These are phyloP conservation scores for Noctua janthe DNA, from an alignment of 2,888 invertebrate species.

Conservation along the genomic window DNA sequence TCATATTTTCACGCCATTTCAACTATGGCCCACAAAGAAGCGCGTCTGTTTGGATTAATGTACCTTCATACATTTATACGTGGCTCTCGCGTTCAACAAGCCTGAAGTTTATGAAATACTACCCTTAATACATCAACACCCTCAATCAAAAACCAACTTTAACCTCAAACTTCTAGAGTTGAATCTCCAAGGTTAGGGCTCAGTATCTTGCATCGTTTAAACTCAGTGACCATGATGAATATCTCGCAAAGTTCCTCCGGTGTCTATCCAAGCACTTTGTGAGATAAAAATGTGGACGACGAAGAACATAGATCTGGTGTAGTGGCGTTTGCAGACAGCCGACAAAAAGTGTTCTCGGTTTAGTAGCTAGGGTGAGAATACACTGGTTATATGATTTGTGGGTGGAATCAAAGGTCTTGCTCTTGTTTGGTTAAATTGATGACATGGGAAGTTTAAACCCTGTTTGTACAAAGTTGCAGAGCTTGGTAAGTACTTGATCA, in stretches of 20 bases:
- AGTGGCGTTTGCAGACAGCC: conserved; percentile 80
- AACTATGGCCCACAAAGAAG: conserved; percentile 87
- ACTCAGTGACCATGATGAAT: conserved; percentile 78
- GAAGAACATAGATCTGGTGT: conserved; percentile 87
- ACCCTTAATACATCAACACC: conserved; percentile 59
- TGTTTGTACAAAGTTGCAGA: neutral
- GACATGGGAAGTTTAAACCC: neutral
- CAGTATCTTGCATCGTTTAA: conserved; percentile 67
- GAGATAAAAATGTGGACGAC: conserved; percentile 89
- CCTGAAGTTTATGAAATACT: conserved; percentile 71
- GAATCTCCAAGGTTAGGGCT: neutral
- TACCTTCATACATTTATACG: conserved; percentile 89
- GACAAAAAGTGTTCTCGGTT: conserved; percentile 80
- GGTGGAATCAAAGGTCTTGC: neutral
- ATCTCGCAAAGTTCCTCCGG: conserved; percentile 88
- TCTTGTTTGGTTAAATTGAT: neutral
- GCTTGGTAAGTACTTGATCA: neutral
- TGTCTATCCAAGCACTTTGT: conserved; percentile 90
- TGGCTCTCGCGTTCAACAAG: conserved; percentile 81
- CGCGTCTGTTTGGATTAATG: conserved; percentile 89
- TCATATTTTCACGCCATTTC: conserved; percentile 90
- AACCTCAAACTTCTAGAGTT: neutral
- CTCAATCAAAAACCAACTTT: conserved; percentile 64
- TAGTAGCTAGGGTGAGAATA: conserved; percentile 58
- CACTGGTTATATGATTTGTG: conserved; percentile 41